Percentiles rank a stretch among this genome's conserved stretches.
phyloP scores from a whole-genome alignment of 2,797 vertebrate species.

The Tinamus major region DNA sequence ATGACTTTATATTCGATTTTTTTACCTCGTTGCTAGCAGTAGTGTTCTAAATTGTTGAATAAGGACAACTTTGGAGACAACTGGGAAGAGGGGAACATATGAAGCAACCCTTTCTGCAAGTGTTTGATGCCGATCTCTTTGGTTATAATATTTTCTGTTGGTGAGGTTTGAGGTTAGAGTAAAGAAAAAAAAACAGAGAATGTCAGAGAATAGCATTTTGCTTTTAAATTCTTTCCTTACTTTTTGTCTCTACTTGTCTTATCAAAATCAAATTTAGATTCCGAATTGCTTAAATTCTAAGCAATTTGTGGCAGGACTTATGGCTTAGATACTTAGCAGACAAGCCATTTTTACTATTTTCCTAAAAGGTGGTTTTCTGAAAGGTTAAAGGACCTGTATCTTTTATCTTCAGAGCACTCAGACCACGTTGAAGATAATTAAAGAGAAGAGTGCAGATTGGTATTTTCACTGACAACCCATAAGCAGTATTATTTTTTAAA shows the following conservation, averaged over 20 bases:
- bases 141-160: background rate
- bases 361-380: background rate
- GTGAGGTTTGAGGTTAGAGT: background rate
- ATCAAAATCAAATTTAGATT: background rate
- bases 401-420: background rate
- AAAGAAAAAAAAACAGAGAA: background rate
- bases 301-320: background rate
- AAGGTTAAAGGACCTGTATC: background rate
- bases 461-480: constrained; percentile 47
- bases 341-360: background rate
- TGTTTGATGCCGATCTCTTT: background rate
- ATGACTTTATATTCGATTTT: background rate
- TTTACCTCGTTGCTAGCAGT: background rate
- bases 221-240: background rate
- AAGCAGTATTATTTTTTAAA: background rate
- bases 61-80: background rate
- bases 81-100: background rate
- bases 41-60: background rate
- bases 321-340: background rate
- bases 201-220: background rate
- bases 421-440: constrained; percentile 18
- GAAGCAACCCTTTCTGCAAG: background rate
- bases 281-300: background rate
- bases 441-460: constrained; percentile 38
- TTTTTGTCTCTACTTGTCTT: background rate